Conservation (phyloP, 2,888 invertebrate genomes). For the Drosophila bunnanda region DNA sequence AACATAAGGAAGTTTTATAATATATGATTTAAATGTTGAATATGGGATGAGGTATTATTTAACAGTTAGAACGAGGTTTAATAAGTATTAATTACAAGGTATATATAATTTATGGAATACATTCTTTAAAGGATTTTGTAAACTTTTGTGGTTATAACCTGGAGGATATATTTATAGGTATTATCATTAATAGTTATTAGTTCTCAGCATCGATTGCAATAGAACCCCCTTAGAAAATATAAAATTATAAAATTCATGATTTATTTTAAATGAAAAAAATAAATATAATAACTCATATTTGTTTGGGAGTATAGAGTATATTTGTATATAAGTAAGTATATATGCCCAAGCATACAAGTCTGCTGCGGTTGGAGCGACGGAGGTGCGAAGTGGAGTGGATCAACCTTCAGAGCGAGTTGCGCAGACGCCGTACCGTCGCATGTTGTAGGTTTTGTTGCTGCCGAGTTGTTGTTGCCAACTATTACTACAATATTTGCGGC, state of each 20-base stretch:
- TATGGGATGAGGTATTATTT: background rate
- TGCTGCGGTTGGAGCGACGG: slow-evolving; percentile 20
- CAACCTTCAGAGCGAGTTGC: slow-evolving; percentile 75
- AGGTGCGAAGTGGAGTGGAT: slow-evolving; percentile 47
- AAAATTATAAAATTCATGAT: no score
- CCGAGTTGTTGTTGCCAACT: slow-evolving; percentile 50
- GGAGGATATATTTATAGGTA: no score
- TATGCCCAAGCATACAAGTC: slow-evolving; percentile 1
- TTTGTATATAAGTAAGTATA: background rate
- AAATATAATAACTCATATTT: background rate
- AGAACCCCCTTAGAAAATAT: background rate
- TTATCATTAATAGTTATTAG: background rate
- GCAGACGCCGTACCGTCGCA: slow-evolving; percentile 62
- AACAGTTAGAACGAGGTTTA: background rate
- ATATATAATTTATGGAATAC: background rate
- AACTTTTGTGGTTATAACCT: no score
- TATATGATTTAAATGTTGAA: no score
- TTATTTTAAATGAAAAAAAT: background rate
- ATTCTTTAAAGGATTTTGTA: no score
- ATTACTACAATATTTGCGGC: slow-evolving; percentile 78
- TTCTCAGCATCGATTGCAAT: background rate
- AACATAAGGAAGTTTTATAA: background rate
- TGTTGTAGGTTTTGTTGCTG: slow-evolving; percentile 48
- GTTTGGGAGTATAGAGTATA: slow-evolving; percentile 2
- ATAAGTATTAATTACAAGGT: background rate